phyloP scores from a whole-genome alignment of 2,888 invertebrate genomes.

The Platerodrilus igneus region DNA sequence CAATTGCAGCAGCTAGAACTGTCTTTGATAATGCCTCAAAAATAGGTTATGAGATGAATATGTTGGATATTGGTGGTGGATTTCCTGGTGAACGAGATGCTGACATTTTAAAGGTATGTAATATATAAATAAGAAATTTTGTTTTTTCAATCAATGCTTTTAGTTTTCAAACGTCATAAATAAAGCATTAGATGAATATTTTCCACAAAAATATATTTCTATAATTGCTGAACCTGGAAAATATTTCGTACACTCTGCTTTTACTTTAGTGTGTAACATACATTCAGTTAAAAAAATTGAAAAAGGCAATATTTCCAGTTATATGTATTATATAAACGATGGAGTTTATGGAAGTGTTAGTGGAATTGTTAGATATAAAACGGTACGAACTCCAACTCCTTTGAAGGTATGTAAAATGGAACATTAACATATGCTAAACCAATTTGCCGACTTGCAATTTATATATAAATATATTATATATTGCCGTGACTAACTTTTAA shows the following conservation, averaged over 20 bases:
- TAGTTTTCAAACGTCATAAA: constrained; percentile 76
- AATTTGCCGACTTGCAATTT: too few species aligned
- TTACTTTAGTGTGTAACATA: constrained; percentile 82
- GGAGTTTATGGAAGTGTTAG: constrained; percentile 98
- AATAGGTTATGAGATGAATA: constrained; percentile 69
- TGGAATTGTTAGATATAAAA: constrained; percentile 50
- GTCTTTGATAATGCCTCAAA: constrained; percentile 64
- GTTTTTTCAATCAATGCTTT: too few species aligned
- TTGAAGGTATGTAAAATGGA: constrained; percentile 57
- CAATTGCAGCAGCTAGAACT: constrained; percentile 65
- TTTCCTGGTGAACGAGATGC: constrained; percentile 72
- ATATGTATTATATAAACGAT: constrained; percentile 98
- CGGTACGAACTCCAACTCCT: constrained; percentile 50
- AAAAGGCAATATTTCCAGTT: too few species aligned
- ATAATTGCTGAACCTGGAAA: constrained; percentile 97
- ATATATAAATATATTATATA: too few species aligned
- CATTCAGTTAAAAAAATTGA: constrained; percentile 64
- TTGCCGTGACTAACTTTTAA: too few species aligned
- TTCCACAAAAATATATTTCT: constrained; percentile 72
- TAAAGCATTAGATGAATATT: constrained; percentile 72
- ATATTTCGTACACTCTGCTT: constrained; percentile 93
- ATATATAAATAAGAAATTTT: too few species aligned
- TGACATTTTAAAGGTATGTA: constrained; percentile 64
- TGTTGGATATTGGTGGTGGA: constrained; percentile 88
- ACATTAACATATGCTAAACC: too few species aligned